Percentiles rank a stretch among this genome's conserved stretches.
Evolutionary conservation across 2,888 invertebrate genomes (phyloP).

Genomic region (Aspidiotus rigidus): DNA sequence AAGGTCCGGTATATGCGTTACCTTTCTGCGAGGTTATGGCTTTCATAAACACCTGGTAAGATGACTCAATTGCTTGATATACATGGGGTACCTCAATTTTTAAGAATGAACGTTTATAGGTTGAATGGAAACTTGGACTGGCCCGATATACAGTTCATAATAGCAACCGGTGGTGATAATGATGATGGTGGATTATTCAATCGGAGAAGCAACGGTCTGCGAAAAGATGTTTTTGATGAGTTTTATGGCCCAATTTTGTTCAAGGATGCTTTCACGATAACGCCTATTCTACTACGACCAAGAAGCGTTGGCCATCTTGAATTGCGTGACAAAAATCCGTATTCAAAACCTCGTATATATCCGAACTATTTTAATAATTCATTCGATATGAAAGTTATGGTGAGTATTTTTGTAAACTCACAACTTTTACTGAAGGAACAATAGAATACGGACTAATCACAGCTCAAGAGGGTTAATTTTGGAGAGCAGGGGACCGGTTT

Average conservation of each 20-base stretch:
- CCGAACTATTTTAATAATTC: conserved; percentile 75
- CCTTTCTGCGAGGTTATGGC: conserved; percentile 71
- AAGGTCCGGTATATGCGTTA: conserved; percentile 59
- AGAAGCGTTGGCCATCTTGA: conserved; percentile 59
- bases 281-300: conserved; percentile 63
- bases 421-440: no score
- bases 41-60: conserved; percentile 59
- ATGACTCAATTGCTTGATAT: background rate
- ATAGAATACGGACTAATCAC: no score
- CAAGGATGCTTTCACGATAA: conserved; percentile 57
- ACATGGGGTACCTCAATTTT: conserved; percentile 8
- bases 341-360: conserved; percentile 68
- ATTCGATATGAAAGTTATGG: conserved; percentile 56
- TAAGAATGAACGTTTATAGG: conserved; percentile 36
- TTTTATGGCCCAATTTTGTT: conserved; percentile 62
- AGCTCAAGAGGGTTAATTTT: no score
- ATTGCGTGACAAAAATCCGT: conserved; percentile 59
- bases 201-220: conserved; percentile 57
- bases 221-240: conserved; percentile 58
- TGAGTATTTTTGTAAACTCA: conserved; percentile 41
- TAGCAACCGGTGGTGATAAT: conserved; percentile 64
- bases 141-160: conserved; percentile 70
- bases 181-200: conserved; percentile 69
- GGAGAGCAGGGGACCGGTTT: no score
- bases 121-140: conserved; percentile 56